These are phyloP conservation scores for Leptodactylus fuscus DNA, from an alignment of 2,113 vertebrate species.

Conservation along the genomic window DNA sequence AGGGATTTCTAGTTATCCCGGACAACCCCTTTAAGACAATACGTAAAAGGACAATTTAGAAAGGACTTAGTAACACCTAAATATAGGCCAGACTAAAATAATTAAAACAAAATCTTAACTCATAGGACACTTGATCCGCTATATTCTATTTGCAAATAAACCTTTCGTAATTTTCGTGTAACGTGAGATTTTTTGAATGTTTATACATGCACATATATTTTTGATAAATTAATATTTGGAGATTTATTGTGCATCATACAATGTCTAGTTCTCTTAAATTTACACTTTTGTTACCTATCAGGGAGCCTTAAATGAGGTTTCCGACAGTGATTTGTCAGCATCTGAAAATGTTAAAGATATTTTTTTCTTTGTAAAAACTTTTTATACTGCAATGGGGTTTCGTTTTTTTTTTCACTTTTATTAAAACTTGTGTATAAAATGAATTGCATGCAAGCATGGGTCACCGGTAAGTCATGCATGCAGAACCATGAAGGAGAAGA, in stretches of 20 bases:
- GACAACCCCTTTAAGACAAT: too few species aligned
- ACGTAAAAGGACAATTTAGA: background rate
- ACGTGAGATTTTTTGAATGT: slow-evolving; percentile 15
- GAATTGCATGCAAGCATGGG: slow-evolving; percentile 5
- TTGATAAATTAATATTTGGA: slow-evolving; percentile 15
- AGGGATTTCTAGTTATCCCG: too few species aligned
- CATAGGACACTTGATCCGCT: background rate
- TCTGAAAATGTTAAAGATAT: background rate
- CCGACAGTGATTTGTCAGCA: background rate
- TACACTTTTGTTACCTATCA: slow-evolving; percentile 20
- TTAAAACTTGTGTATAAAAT: slow-evolving; percentile 2
- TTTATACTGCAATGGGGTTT: background rate
- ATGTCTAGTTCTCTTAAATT: slow-evolving; percentile 1
- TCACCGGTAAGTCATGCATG: slow-evolving; percentile 25
- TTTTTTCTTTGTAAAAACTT: background rate
- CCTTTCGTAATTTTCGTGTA: background rate
- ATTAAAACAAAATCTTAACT: background rate
- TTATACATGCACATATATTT: slow-evolving; percentile 20
- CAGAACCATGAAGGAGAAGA: slow-evolving; percentile 9
- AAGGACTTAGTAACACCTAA: background rate
- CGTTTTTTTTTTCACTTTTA: slow-evolving; percentile 15
- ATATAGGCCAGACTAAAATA: background rate
- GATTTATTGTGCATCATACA: slow-evolving; percentile 20
- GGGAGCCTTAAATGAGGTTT: background rate
- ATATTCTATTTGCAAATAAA: background rate